Evolutionary conservation across 2,113 vertebrate genomes (phyloP).

Genomic region (Neolamprologus variostigma): DNA sequence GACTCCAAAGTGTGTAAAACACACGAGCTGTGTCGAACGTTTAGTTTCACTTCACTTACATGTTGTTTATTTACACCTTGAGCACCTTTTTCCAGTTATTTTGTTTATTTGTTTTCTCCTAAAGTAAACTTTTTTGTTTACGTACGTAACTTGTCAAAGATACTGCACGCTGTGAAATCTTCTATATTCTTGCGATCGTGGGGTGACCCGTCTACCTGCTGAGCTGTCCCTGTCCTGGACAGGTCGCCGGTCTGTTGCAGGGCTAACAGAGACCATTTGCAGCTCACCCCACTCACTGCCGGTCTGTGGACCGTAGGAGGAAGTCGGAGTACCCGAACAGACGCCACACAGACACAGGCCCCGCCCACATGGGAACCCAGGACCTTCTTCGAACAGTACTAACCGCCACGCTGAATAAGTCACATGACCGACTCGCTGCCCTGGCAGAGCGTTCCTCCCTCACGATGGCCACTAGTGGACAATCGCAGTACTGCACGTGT

Average conservation of each 20-base stretch:
- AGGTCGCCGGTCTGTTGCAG: background rate
- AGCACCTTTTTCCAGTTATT: background rate
- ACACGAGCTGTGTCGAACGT: background rate
- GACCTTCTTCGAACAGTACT: background rate
- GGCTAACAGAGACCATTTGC: background rate
- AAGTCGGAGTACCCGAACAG: background rate
- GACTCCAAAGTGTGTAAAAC: background rate
- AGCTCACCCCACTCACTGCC: background rate
- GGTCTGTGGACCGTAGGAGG: background rate
- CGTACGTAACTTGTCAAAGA: background rate
- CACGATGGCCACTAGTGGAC: background rate
- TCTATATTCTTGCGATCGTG: background rate
- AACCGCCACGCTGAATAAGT: background rate
- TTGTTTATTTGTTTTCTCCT: background rate
- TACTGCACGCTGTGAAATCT: background rate
- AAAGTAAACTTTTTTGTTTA: background rate
- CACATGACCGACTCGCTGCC: background rate
- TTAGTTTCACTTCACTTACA: background rate
- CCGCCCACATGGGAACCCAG: background rate
- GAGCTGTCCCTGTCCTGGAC: background rate
- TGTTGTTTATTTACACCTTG: accelerated
- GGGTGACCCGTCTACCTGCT: background rate
- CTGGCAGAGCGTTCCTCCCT: background rate
- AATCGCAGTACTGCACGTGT: background rate
- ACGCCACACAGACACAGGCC: accelerated